Percentiles rank a stretch among this genome's conserved stretches.
phyloP scores from a whole-genome alignment of 2,888 invertebrate genomes.

The Noctua pronuba region DNA sequence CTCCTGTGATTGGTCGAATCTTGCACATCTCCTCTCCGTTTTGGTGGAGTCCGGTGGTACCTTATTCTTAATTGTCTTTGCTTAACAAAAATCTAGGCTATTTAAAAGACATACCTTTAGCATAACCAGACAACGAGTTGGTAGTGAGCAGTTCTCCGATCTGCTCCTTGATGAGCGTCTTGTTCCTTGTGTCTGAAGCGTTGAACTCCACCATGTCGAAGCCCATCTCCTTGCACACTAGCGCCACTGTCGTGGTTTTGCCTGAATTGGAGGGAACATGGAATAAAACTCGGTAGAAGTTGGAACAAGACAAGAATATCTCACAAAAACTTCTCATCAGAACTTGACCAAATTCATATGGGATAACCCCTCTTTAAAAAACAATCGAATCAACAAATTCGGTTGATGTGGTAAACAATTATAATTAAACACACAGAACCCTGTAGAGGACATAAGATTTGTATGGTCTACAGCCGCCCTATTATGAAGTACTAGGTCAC shows the following conservation, averaged over 20 bases:
- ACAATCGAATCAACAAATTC: neutral
- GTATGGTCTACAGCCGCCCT: neutral
- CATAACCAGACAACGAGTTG: constrained; percentile 93
- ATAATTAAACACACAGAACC: neutral
- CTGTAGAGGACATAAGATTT: neutral
- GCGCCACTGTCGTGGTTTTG: constrained; percentile 97
- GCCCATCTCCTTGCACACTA: constrained; percentile 97
- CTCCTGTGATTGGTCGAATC: neutral
- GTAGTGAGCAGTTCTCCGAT: constrained; percentile 95
- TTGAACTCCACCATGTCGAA: constrained; percentile 98
- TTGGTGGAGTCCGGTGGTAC: neutral
- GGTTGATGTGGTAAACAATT: neutral
- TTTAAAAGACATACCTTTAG: constrained; percentile 87
- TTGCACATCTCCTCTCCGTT: neutral
- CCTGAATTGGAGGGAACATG: constrained; percentile 77
- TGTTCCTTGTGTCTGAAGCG: constrained; percentile 98
- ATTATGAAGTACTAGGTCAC: neutral
- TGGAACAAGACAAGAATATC: neutral
- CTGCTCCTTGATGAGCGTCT: constrained; percentile 95
- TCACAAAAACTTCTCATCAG: neutral
- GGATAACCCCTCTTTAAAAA: neutral
- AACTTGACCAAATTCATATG: too few relatives aligned
- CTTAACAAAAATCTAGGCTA: neutral
- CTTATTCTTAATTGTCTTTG: neutral
- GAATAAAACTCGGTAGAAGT: neutral